Base-by-base conservation (phyloP, 1,140 invertebrate genomes). In the Caenorhabditis tropicalis region DNA sequence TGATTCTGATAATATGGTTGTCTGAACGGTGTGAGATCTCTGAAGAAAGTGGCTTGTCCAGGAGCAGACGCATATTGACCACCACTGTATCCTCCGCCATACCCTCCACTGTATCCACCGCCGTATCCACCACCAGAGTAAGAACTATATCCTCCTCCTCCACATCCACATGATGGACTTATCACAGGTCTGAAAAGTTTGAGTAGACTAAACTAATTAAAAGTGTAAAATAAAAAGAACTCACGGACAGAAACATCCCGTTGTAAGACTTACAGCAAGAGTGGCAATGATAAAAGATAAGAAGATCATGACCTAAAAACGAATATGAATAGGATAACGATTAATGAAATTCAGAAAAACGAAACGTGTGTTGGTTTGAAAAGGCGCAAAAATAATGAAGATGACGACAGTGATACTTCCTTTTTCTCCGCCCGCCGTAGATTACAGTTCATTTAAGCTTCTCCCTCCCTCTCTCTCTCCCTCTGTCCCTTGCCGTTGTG, bases 161-260 rank as follows among this genome's bases (percentile, higher is more conserved):
- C 65, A 74, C 65, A 74, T 43, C 65, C 65, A 74, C 65, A 74
- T 15, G 58, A 65, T 24, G 65, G 21, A 21, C 65, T 74, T 33
- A 74, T 74, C 43, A 43, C 1, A 6, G 33, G 36, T 31, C 65
- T 74, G 33, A 2, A 39, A 74, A 4, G 29, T 24, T n/a, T 27
- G n/a, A 24, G 36, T 56, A 24, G 53, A 27, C 9, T 10, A 56
- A 56, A 10, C 53, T 10, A 15, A 27, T 12, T 29, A 56, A 27
- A 6, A 56, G 24, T 56, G 21, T 56, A 56, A 27, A 43, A 43
- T 7, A 74, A 74, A 46, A 10, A 21, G 4, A 10, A 74, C 65
- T 74, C n/a, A 74, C 65, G 65, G 65, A 46, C 65, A 74, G 65
- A 74, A 74, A 24, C 65, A 74, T 74, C 65, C 65, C 24, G 21